Conservation (phyloP, 1,140 invertebrate species). For the Frieseomelitta varia region DNA sequence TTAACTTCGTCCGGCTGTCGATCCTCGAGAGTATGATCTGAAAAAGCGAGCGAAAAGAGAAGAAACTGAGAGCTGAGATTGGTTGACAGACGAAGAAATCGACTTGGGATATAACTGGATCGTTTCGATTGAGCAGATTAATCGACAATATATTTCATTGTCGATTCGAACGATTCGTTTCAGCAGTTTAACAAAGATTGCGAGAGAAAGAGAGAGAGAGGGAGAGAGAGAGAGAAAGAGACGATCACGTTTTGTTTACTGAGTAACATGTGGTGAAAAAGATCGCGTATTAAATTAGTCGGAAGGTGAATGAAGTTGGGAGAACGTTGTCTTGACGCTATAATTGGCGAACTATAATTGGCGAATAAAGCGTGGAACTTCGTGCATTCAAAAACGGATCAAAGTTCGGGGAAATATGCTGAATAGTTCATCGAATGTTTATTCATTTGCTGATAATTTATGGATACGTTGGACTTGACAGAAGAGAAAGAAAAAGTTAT, state of each 20-base stretch:
- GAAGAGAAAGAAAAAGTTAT: too few relatives aligned
- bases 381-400: too few relatives aligned
- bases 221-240: too few relatives aligned
- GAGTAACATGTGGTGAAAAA: neutral
- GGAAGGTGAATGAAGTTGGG: neutral
- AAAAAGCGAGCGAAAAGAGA: neutral
- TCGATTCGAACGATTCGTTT: neutral
- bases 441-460: too few relatives aligned
- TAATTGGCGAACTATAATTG: too few relatives aligned
- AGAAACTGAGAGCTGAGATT: neutral
- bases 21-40: neutral
- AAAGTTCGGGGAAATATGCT: too few relatives aligned
- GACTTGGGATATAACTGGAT: neutral
- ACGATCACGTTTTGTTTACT: neutral
- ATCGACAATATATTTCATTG: neutral
- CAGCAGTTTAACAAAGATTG: neutral
- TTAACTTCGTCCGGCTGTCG: slow-evolving; percentile 19
- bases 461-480: too few relatives aligned
- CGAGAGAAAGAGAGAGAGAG: neutral
- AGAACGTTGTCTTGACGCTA: neutral
- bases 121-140: neutral
- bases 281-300: neutral
- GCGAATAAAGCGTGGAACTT: too few relatives aligned
- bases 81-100: slow-evolving; percentile 20
- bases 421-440: too few relatives aligned